Percentiles rank a stretch among this genome's conserved stretches.
These are phyloP conservation scores for Stichopus horrens DNA, from an alignment of 53 echinoderm and acorn worm species.

Conservation along the genomic window DNA sequence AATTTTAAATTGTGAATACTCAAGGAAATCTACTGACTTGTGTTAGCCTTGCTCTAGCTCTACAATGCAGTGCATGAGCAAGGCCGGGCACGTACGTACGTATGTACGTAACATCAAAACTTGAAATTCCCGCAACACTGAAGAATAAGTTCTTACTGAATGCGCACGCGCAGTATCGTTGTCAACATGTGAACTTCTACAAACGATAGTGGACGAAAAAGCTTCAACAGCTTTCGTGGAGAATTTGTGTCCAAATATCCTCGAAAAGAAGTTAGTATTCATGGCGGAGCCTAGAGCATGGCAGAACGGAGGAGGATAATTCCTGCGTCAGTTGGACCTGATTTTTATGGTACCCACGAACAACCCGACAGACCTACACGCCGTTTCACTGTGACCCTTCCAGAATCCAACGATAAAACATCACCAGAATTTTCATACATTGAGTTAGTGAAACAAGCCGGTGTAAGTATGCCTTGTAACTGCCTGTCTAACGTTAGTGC, in stretches of 20 bases:
- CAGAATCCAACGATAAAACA: constrained; percentile 85
- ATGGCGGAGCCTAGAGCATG: constrained; percentile 65
- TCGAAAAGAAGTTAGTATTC: constrained; percentile 42
- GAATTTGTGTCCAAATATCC: constrained; percentile 66
- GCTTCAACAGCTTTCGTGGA: constrained; percentile 49
- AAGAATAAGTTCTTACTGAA: constrained; percentile 11
- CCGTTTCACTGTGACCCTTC: constrained; percentile 80
- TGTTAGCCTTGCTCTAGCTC: too few species aligned
- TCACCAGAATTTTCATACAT: constrained; percentile 91
- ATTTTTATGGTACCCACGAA: constrained; percentile 73
- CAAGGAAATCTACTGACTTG: too few species aligned
- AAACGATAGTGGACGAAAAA: constrained; percentile 23
- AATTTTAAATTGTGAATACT: too few species aligned
- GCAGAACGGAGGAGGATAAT: constrained; percentile 99
- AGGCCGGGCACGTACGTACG: too few species aligned
- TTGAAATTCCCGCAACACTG: constrained; percentile 46
- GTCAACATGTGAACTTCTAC: constrained; percentile 47
- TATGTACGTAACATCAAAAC: constrained; percentile 30
- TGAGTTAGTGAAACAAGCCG: constrained; percentile 91
- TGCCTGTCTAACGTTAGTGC: background rate
- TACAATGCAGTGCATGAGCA: too few species aligned
- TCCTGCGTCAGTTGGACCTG: constrained; percentile 92
- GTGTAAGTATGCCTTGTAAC: constrained; percentile 76
- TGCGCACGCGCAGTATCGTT: constrained; percentile 65
- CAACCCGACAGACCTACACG: constrained; percentile 73